phyloP scores from a whole-genome alignment of 2,888 invertebrate genomes.

The Scaptomyza caliginosa region DNA sequence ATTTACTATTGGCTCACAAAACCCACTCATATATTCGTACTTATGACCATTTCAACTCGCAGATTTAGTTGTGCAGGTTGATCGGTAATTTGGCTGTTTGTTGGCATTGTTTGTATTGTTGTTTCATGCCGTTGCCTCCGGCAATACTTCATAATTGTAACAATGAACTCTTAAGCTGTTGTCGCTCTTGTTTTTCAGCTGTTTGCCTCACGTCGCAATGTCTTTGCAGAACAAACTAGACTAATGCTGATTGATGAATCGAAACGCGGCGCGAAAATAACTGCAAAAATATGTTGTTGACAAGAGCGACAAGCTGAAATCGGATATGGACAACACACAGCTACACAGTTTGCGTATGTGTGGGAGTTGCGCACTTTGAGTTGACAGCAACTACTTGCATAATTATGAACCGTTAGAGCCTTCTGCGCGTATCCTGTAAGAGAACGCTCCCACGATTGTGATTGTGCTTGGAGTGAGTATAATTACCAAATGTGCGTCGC shows the following conservation, averaged over 20 bases:
- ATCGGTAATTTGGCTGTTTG: conserved; percentile 3
- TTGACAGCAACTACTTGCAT: conserved; percentile 56
- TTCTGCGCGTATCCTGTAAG: conserved; percentile 58
- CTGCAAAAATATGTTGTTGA: conserved; percentile 31
- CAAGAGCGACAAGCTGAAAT: conserved; percentile 32
- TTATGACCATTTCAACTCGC: background rate
- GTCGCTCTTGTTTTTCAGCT: conserved; percentile 68
- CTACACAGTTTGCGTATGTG: conserved; percentile 7
- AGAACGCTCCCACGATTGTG: conserved; percentile 51
- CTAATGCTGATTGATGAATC: conserved; percentile 72
- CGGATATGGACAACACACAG: conserved; percentile 12
- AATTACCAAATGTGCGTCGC: conserved; percentile 52
- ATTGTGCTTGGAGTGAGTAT: background rate
- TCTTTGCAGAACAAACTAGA: conserved; percentile 43
- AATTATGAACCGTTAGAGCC: conserved; percentile 70
- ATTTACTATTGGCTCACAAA: background rate
- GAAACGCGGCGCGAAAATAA: conserved; percentile 30
- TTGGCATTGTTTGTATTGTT: background rate
- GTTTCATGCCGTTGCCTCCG: conserved; percentile 24
- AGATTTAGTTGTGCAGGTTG: conserved; percentile 23
- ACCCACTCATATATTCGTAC: conserved; percentile 2
- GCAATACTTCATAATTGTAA: conserved; percentile 70
- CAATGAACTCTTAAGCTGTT: conserved; percentile 79
- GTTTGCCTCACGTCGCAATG: conserved; percentile 20
- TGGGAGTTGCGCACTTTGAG: conserved; percentile 22